Conservation (phyloP, 2,113 vertebrate species). For the Hemicordylus capensis region DNA sequence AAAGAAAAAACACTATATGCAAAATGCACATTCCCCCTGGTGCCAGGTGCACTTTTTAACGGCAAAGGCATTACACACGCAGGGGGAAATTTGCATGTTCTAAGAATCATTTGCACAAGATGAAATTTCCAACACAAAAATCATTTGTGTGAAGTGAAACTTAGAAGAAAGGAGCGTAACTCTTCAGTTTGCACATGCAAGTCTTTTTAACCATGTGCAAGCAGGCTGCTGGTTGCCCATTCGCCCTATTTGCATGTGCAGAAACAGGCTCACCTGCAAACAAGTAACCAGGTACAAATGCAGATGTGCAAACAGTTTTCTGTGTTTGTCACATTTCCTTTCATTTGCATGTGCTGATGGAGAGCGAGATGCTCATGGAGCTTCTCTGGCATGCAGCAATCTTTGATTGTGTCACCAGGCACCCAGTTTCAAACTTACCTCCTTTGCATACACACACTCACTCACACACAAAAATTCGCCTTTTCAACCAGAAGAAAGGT, state of each 20-base stretch:
- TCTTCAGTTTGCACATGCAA: constrained; percentile 1
- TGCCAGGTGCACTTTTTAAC: background rate
- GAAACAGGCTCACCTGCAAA: background rate
- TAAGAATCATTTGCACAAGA: background rate
- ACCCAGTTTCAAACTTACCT: constrained; percentile 11
- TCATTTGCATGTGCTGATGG: constrained; percentile 26
- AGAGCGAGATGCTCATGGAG: background rate
- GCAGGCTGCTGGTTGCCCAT: background rate
- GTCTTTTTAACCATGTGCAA: background rate
- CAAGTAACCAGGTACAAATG: background rate
- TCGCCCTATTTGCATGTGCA: background rate
- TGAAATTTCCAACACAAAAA: background rate
- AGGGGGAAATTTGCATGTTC: background rate
- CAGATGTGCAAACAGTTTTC: background rate
- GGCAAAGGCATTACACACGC: background rate
- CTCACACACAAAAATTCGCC: background rate
- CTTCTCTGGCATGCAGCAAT: constrained; percentile 3
- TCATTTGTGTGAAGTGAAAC: background rate
- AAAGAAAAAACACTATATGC: background rate
- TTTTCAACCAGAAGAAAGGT: background rate
- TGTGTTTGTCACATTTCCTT: background rate
- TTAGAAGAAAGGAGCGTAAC: background rate
- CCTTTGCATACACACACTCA: background rate
- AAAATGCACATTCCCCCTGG: constrained; percentile 3
- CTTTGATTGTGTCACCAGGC: background rate